phyloP scores from a whole-genome alignment of 2,888 invertebrate species.

The Caradrina clavipalpis region DNA sequence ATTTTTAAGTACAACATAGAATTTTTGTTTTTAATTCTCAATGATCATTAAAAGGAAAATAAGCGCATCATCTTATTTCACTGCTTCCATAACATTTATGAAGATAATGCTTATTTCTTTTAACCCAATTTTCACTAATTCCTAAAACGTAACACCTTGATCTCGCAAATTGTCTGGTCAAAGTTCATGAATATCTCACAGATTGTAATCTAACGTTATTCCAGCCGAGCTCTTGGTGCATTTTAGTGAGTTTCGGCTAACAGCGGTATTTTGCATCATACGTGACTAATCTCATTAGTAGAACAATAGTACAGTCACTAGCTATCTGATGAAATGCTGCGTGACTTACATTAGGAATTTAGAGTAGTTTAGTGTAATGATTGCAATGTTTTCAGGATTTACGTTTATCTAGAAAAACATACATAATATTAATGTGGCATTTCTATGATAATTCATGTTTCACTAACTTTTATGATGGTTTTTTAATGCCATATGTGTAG shows the following conservation, averaged over 20 bases:
- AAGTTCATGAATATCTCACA: conserved; percentile 53
- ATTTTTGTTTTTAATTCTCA: background rate
- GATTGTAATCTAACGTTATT: conserved; percentile 73
- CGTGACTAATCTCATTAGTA: conserved; percentile 82
- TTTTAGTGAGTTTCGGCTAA: conserved; percentile 80
- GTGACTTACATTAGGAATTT: conserved; percentile 56
- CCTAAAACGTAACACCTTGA: conserved; percentile 16
- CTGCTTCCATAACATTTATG: too few species aligned
- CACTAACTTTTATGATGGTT: too few species aligned
- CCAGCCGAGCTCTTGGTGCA: conserved; percentile 74
- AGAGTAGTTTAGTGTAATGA: conserved; percentile 68
- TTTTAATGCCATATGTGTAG: too few species aligned
- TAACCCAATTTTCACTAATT: background rate
- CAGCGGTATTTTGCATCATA: conserved; percentile 78
- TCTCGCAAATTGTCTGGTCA: conserved; percentile 22
- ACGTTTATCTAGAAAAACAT: background rate
- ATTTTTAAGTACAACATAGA: too few species aligned
- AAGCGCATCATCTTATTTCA: too few species aligned
- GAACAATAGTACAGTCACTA: conserved; percentile 77
- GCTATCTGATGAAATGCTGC: conserved; percentile 77
- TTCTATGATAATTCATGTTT: background rate
- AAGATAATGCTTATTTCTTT: too few species aligned
- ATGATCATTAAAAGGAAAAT: too few species aligned
- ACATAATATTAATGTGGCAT: background rate
- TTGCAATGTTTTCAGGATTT: background rate